A percentile compares a stretch with the other conserved stretches of the same genome.
phyloP scores from a whole-genome alignment of 1,140 invertebrate species.

The Portunus trituberculatus region DNA sequence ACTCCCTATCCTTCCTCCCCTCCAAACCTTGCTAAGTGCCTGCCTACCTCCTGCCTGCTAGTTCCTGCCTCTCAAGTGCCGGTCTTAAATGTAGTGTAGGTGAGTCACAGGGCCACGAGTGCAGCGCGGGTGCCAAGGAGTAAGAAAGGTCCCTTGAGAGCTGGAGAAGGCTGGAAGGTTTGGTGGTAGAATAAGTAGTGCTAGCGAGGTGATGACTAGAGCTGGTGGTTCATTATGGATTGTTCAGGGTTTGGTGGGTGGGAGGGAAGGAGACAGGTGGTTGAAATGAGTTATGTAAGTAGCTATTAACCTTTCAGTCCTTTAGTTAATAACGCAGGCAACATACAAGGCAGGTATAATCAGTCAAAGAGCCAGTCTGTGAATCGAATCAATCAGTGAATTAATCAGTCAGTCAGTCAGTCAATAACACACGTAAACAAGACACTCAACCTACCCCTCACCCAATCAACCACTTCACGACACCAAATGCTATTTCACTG shows the following conservation, averaged over 20 bases:
- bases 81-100: not conserved
- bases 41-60: not conserved
- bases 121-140: not conserved
- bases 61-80: not conserved
- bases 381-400: not conserved
- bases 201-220: too few relatives aligned
- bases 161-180: not conserved
- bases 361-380: not conserved
- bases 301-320: too few relatives aligned
- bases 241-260: too few relatives aligned
- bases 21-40: not conserved
- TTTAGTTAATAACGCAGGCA: too few relatives aligned
- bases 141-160: not conserved
- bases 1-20: not conserved
- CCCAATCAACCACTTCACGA: too few relatives aligned
- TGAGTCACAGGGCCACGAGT: not conserved
- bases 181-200: too few relatives aligned
- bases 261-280: too few relatives aligned
- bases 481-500: too few relatives aligned
- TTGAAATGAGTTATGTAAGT: too few relatives aligned
- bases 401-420: not conserved
- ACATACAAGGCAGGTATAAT: not conserved
- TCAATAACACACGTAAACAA: too few relatives aligned
- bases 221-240: too few relatives aligned
- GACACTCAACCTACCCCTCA: too few relatives aligned